Conservation (phyloP, 2,797 vertebrate species). For the Sternotherus odoratus region DNA sequence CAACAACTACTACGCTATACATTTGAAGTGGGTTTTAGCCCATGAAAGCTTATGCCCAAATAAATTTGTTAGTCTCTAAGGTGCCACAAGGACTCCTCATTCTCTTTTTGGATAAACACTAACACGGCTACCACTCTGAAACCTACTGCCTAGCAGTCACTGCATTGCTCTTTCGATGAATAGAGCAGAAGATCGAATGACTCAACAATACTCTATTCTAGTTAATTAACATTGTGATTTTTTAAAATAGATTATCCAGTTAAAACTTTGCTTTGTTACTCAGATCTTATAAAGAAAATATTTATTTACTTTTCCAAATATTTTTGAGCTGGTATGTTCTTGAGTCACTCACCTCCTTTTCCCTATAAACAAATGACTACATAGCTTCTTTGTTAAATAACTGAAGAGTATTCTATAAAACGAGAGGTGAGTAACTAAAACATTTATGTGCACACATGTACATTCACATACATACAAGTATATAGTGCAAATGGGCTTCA, state of each 20-base stretch:
- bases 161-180: background rate
- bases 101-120: no score
- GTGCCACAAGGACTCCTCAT: no score
- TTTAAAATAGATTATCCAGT: background rate
- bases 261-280: background rate
- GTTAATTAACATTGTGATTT: background rate
- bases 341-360: background rate
- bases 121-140: no score
- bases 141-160: background rate
- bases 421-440: background rate
- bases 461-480: accelerated
- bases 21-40: no score
- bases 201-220: background rate
- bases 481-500: background rate
- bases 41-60: no score
- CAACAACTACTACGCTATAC: background rate
- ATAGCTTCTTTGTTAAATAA: no score
- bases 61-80: no score
- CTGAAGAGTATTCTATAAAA: accelerated
- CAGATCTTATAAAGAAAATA: background rate
- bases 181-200: accelerated
- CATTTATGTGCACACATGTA: accelerated
- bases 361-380: background rate
- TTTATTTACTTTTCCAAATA: background rate
- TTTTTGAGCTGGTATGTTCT: background rate